Percentiles rank a stretch among this genome's conserved stretches.
phyloP scores from a whole-genome alignment of 2,888 invertebrate species.

The Chrysolina americana region DNA sequence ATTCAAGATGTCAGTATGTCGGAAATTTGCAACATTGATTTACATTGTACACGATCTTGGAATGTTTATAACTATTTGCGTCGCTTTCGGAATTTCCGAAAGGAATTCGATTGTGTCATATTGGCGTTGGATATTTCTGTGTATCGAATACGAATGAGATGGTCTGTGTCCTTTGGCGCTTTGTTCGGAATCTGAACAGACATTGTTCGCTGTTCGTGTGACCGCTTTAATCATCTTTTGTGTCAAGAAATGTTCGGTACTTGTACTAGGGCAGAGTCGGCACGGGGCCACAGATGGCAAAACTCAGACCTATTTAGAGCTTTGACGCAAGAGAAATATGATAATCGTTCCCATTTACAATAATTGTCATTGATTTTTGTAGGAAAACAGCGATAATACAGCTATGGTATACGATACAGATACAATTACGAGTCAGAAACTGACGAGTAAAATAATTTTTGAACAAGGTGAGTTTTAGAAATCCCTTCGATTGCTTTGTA shows the following conservation, averaged over 20 bases:
- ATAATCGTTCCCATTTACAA: too few relatives aligned
- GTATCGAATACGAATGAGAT: conserved; percentile 13
- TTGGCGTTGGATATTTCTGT: conserved; percentile 5
- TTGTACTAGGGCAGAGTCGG: not conserved
- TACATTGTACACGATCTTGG: conserved; percentile 11
- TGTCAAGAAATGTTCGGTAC: not conserved
- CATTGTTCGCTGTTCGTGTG: not conserved
- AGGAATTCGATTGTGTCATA: conserved; percentile 19
- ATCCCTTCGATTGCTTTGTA: too few relatives aligned
- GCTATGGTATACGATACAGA: too few relatives aligned
- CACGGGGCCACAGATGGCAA: too few relatives aligned
- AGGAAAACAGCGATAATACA: too few relatives aligned
- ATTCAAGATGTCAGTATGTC: not conserved
- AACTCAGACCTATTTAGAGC: too few relatives aligned
- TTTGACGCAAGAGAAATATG: too few relatives aligned
- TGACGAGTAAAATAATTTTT: too few relatives aligned
- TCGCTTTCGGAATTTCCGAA: conserved; percentile 1
- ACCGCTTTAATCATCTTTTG: conserved; percentile 9
- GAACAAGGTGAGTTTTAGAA: too few relatives aligned
- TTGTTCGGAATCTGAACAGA: not conserved
- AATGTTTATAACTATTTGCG: conserved; percentile 13
- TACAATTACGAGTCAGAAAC: too few relatives aligned
- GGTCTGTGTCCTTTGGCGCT: not conserved
- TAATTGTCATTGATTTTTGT: too few relatives aligned
- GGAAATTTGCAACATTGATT: conserved; percentile 13